Percentiles rank a stretch among this genome's conserved stretches.
Evolutionary conservation across 2,797 vertebrate genomes (phyloP).

Genomic region (Anisognathus igniventris): DNA sequence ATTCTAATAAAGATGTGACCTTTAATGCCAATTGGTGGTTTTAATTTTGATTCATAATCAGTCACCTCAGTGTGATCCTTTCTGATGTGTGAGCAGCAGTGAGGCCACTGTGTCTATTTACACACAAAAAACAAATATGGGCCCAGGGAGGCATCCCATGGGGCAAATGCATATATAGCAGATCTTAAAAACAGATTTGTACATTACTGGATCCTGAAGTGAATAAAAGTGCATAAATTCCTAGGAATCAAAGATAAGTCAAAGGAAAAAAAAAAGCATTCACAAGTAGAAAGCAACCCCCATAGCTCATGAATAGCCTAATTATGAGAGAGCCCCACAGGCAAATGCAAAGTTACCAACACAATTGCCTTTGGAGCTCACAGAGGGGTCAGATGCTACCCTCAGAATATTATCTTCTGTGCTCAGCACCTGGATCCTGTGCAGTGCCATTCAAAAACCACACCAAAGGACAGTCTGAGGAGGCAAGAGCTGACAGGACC

Average conservation of each 20-base stretch:
- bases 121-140: constrained; percentile 72
- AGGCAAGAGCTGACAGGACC: neutral
- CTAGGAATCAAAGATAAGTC: constrained; percentile 48
- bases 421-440: constrained; percentile 56
- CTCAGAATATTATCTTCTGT: constrained; percentile 57
- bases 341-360: constrained; percentile 66
- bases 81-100: constrained; percentile 52
- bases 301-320: constrained; percentile 70
- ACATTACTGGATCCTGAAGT: constrained; percentile 51
- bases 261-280: constrained; percentile 50
- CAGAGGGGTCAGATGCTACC: constrained; percentile 53
- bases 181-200: constrained; percentile 66
- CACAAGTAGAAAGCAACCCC: constrained; percentile 63
- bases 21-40: constrained; percentile 76
- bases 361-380: constrained; percentile 64
- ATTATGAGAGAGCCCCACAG: constrained; percentile 66
- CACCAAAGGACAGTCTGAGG: constrained; percentile 2
- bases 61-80: constrained; percentile 64
- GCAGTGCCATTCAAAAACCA: constrained; percentile 34
- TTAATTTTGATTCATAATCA: constrained; percentile 77
- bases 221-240: constrained; percentile 60
- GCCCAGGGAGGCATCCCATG: constrained; percentile 50
- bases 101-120: constrained; percentile 72
- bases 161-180: constrained; percentile 65
- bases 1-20: constrained; percentile 79